These are phyloP conservation scores for Coracias cyanogaster DNA, from an alignment of 2,797 vertebrate genomes.

Conservation along the genomic window DNA sequence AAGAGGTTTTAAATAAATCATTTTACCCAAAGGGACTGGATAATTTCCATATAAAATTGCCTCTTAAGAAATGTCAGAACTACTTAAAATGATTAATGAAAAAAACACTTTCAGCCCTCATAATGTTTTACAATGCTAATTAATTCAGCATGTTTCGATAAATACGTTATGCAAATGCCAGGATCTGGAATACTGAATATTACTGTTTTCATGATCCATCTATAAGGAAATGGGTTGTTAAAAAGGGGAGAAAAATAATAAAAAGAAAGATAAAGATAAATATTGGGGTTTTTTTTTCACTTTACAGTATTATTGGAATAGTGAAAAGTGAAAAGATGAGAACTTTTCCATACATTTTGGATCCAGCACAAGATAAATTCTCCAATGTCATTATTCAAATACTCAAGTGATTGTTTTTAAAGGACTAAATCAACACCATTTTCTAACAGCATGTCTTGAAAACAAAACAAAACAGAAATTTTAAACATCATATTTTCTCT, in stretches of 20 bases:
- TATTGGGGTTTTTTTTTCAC: too few relatives aligned
- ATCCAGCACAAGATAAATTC: background rate
- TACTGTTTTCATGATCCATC: background rate
- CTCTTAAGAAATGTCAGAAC: conserved; percentile 59
- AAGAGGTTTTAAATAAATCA: conserved; percentile 55
- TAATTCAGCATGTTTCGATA: conserved; percentile 46
- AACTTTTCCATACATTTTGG: background rate
- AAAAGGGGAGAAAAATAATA: background rate
- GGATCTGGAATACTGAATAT: background rate
- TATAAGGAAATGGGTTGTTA: background rate
- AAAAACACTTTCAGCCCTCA: conserved; percentile 7
- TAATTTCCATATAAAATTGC: conserved; percentile 59
- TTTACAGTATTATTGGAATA: background rate
- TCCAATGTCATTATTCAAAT: background rate
- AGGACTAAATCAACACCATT: background rate
- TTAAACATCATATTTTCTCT: background rate
- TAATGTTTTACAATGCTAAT: conserved; percentile 40
- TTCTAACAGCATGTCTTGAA: background rate
- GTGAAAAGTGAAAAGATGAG: background rate
- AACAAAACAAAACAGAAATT: background rate
- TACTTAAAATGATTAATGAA: conserved; percentile 61
- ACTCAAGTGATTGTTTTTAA: background rate
- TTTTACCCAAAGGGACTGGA: conserved; percentile 53
- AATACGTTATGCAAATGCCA: background rate
- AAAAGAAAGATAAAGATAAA: background rate